A percentile compares a stretch with the other conserved stretches of the same genome.
Evolutionary conservation across 92 coral and sea anemone species (phyloP).

Genomic region (Heteractis magnifica): DNA sequence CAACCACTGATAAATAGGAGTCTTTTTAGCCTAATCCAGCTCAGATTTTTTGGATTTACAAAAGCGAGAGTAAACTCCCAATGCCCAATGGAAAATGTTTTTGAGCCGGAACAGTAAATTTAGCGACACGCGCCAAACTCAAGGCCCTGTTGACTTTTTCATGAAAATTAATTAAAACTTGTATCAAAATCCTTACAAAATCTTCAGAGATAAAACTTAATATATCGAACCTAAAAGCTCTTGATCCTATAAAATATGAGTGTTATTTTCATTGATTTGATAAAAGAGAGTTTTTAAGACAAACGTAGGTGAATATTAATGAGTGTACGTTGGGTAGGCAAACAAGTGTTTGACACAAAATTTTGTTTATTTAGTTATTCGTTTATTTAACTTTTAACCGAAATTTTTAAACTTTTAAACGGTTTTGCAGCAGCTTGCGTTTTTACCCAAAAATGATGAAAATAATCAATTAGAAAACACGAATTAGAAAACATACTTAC

Average conservation of each 20-base stretch:
- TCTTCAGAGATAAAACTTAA: background rate
- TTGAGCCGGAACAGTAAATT: background rate
- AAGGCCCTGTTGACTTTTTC: constrained; percentile 30
- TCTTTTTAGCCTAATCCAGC: background rate
- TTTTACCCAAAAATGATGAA: background rate
- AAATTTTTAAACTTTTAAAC: background rate
- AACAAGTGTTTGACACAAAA: background rate
- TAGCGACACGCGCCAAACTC: constrained; percentile 36
- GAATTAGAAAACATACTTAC: background rate
- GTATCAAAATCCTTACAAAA: background rate
- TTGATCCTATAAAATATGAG: background rate
- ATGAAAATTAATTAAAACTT: background rate
- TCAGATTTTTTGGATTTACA: background rate
- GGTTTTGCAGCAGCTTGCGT: background rate
- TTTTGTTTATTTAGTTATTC: constrained; percentile 3
- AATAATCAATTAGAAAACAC: background rate
- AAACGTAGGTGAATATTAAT: background rate
- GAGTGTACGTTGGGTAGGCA: constrained; percentile 1
- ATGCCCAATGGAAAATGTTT: background rate
- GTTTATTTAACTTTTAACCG: background rate
- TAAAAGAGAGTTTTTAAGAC: background rate
- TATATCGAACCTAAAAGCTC: background rate
- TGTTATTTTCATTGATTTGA: background rate
- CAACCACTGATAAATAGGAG: background rate
- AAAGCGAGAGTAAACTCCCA: background rate